These are phyloP conservation scores for Stratiolaelaps scimitus DNA, from an alignment of 1,140 invertebrate species.

Conservation along the genomic window DNA sequence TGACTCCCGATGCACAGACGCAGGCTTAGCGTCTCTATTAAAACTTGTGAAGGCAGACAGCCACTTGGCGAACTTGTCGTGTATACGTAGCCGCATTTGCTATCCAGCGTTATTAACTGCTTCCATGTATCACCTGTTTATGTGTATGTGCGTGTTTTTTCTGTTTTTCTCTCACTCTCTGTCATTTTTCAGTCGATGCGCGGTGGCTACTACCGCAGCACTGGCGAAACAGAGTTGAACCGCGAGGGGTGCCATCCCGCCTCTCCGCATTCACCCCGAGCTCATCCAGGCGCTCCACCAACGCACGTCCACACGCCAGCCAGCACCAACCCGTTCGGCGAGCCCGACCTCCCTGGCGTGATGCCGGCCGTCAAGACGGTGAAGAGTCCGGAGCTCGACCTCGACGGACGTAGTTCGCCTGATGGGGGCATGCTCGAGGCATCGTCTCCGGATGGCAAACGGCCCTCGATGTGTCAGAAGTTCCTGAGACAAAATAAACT, in stretches of 20 bases:
- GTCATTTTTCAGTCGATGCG: conserved; percentile 14
- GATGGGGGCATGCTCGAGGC: conserved; percentile 11
- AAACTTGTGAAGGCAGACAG: too few relatives aligned
- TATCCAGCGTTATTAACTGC: too few relatives aligned
- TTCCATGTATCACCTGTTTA: too few relatives aligned
- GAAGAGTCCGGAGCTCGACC: conserved; percentile 23
- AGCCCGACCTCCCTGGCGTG: not conserved
- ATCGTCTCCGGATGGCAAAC: conserved; percentile 4
- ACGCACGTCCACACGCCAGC: not conserved
- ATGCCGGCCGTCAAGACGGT: conserved; percentile 8
- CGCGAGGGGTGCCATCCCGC: not conserved
- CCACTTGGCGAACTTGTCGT: too few relatives aligned
- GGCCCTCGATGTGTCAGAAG: not conserved
- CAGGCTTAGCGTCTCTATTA: too few relatives aligned
- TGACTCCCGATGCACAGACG: too few relatives aligned
- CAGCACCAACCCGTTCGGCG: conserved; percentile 13
- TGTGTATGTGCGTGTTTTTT: too few relatives aligned
- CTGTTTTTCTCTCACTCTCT: too few relatives aligned
- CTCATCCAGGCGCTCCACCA: too few relatives aligned
- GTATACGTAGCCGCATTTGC: too few relatives aligned
- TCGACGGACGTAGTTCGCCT: conserved; percentile 4
- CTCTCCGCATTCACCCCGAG: too few relatives aligned
- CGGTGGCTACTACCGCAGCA: conserved; percentile 19
- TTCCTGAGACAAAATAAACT: conserved; percentile 24
- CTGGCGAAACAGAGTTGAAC: conserved; percentile 15